Evolutionary conservation across 2,888 invertebrate genomes (phyloP).

Genomic region (Megamerina dolium): DNA sequence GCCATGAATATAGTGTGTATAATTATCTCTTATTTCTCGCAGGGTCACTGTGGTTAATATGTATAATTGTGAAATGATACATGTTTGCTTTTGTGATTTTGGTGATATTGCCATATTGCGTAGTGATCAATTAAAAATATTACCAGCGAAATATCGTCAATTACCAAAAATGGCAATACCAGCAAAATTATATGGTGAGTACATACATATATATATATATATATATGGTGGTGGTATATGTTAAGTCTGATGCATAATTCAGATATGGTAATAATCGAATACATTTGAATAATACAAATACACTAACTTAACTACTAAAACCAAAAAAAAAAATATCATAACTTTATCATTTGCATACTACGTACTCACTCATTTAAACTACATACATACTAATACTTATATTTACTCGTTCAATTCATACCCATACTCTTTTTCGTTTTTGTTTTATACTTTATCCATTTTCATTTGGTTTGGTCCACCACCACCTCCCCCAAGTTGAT

Average conservation of each 20-base stretch:
- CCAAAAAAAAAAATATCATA: too few species aligned
- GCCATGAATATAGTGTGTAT: neutral
- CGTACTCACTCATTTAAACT: too few species aligned
- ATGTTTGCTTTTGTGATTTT: slow-evolving; percentile 60
- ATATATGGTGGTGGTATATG: neutral
- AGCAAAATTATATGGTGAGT: slow-evolving; percentile 57
- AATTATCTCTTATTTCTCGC: slow-evolving; percentile 8
- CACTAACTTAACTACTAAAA: too few species aligned
- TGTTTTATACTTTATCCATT: too few species aligned
- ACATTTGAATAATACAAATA: too few species aligned
- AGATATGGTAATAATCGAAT: neutral
- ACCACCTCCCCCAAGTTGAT: too few species aligned
- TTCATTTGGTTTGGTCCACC: too few species aligned
- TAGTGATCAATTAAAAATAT: slow-evolving; percentile 53
- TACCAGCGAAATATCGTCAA: slow-evolving; percentile 54
- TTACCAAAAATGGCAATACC: slow-evolving; percentile 63
- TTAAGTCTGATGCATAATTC: neutral
- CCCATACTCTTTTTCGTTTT: too few species aligned
- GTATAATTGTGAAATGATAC: slow-evolving; percentile 53
- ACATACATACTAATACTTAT: too few species aligned
- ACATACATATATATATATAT: neutral
- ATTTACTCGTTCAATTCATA: too few species aligned
- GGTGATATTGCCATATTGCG: slow-evolving; percentile 58
- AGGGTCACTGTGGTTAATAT: slow-evolving; percentile 56
- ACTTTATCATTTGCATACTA: too few species aligned